These are phyloP conservation scores for Tiliacea aurago DNA, from an alignment of 2,888 invertebrate species.

Conservation along the genomic window DNA sequence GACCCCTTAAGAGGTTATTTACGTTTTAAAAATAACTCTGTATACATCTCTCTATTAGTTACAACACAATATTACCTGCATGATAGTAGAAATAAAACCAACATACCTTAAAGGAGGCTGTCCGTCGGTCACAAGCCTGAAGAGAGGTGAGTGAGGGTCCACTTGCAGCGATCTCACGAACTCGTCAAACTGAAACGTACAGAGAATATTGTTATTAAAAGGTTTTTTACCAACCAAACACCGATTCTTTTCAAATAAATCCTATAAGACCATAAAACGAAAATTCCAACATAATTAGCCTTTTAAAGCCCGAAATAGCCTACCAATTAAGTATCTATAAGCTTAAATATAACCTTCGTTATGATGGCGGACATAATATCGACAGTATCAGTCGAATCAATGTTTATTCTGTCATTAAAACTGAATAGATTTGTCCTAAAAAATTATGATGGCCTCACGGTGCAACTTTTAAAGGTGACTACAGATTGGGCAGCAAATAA, in stretches of 20 bases:
- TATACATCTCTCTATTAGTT: too few relatives aligned
- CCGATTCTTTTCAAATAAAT: too few relatives aligned
- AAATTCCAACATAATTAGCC: constrained; percentile 2
- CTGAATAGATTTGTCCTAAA: constrained; percentile 50
- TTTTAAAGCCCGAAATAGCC: neutral
- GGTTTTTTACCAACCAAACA: too few relatives aligned
- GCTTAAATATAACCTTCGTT: constrained; percentile 28
- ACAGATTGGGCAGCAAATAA: neutral
- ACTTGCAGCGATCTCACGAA: constrained; percentile 93
- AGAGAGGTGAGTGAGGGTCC: constrained; percentile 91
- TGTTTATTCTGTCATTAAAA: constrained; percentile 34
- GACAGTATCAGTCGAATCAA: constrained; percentile 24
- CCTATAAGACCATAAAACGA: neutral
- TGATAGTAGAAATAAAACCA: neutral
- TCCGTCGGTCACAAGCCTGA: constrained; percentile 94
- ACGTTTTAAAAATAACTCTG: too few relatives aligned
- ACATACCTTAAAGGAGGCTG: constrained; percentile 92
- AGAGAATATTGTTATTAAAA: constrained; percentile 6
- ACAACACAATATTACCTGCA: too few relatives aligned
- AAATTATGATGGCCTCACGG: constrained; percentile 48
- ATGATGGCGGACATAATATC: constrained; percentile 11
- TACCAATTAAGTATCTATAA: constrained; percentile 19
- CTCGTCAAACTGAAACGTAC: constrained; percentile 92
- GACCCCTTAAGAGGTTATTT: too few relatives aligned
- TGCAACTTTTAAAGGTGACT: constrained; percentile 30